Conservation (phyloP, 2,888 invertebrate genomes). For the Acleris emargana region DNA sequence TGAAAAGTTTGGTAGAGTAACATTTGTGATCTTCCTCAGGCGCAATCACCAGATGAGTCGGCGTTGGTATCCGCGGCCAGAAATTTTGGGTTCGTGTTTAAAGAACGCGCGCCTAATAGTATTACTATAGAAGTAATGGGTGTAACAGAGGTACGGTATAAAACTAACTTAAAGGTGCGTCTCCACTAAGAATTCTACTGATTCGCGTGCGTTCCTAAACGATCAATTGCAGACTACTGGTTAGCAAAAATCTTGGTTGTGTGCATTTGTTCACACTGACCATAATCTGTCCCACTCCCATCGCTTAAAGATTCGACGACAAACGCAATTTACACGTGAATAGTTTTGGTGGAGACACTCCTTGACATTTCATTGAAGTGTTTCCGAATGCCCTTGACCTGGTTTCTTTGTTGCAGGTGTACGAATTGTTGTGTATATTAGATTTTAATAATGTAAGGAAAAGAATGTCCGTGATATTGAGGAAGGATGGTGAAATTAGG, state of each 20-base stretch:
- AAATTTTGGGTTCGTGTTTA: slow-evolving; percentile 99
- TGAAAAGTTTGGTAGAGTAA: neutral
- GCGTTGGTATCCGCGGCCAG: slow-evolving; percentile 98
- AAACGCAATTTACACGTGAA: too few relatives aligned
- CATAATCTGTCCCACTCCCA: too few relatives aligned
- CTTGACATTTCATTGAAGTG: too few relatives aligned
- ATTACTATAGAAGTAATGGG: slow-evolving; percentile 96
- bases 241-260: too few relatives aligned
- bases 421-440: slow-evolving; percentile 98
- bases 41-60: slow-evolving; percentile 99
- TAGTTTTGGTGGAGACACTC: too few relatives aligned
- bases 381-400: neutral
- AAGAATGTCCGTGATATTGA: slow-evolving; percentile 98
- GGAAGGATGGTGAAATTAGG: slow-evolving; percentile 91
- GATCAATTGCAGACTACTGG: too few relatives aligned
- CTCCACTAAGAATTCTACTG: too few relatives aligned
- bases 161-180: neutral
- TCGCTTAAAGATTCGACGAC: too few relatives aligned
- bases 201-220: too few relatives aligned
- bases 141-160: slow-evolving; percentile 85
- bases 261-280: too few relatives aligned
- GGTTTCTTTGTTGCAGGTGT: slow-evolving; percentile 85
- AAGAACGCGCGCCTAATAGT: slow-evolving; percentile 95
- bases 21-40: slow-evolving; percentile 75
- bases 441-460: slow-evolving; percentile 99